phyloP scores from a whole-genome alignment of 2,113 vertebrate species.

The Alectura lathami region DNA sequence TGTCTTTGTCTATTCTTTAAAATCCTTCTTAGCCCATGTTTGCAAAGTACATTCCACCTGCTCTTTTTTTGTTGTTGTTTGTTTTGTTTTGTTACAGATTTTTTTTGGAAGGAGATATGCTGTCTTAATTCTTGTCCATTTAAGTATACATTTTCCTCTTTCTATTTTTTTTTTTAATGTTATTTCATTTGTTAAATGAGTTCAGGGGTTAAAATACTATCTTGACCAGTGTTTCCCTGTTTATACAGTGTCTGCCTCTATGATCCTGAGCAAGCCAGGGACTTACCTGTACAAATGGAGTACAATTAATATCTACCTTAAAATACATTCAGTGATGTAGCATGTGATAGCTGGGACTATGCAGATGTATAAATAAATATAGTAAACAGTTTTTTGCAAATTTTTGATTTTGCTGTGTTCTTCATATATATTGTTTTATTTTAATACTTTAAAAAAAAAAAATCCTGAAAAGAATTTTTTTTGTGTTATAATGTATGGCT shows the following conservation, averaged over 20 bases:
- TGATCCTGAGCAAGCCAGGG: neutral
- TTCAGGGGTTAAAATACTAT: neutral
- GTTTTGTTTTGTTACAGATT: neutral
- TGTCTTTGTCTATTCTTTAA: neutral
- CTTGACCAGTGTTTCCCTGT: neutral
- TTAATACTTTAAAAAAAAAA: neutral
- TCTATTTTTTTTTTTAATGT: neutral
- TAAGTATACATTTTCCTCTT: neutral
- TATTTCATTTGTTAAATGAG: neutral
- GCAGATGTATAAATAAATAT: neutral
- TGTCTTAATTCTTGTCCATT: neutral
- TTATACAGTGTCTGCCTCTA: neutral
- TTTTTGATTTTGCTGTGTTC: neutral
- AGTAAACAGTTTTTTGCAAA: neutral
- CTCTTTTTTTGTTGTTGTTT: neutral
- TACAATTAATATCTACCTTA: neutral
- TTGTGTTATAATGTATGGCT: neutral
- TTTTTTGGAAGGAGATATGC: neutral
- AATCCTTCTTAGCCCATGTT: slow-evolving; percentile 10
- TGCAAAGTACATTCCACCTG: neutral
- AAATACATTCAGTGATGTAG: neutral
- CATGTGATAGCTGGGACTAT: neutral
- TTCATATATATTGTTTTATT: neutral
- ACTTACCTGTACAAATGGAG: neutral
- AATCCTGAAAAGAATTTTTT: neutral